These are phyloP conservation scores for Drosophila phalerata DNA, from an alignment of 2,888 invertebrate genomes.

Conservation along the genomic window DNA sequence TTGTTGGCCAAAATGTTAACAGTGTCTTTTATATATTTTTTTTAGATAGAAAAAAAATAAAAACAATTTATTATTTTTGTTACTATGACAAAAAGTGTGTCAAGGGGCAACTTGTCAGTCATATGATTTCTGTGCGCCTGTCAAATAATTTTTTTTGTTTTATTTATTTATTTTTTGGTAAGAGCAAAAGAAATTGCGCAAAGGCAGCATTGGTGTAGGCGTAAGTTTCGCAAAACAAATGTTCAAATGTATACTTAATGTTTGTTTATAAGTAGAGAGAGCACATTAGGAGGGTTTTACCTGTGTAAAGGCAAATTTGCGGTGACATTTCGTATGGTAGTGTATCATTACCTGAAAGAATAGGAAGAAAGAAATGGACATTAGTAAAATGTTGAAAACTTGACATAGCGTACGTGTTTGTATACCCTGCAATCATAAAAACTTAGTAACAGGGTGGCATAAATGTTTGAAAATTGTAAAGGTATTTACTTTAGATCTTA, in stretches of 20 bases:
- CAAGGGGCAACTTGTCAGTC: constrained; percentile 81
- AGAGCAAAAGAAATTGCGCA: constrained; percentile 70
- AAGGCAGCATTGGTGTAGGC: constrained; percentile 52
- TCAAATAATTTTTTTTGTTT: constrained; percentile 56
- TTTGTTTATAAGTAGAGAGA: constrained; percentile 1
- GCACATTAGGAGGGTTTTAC: constrained; percentile 45
- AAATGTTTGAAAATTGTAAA: no score
- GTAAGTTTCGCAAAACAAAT: constrained; percentile 21
- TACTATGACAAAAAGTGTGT: constrained; percentile 77
- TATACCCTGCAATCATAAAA: neutral
- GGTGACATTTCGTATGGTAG: constrained; percentile 27
- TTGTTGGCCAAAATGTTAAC: constrained; percentile 43
- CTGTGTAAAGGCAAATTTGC: constrained; percentile 38
- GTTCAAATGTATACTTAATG: neutral
- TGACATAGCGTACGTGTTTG: neutral
- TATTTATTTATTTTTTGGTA: constrained; percentile 28
- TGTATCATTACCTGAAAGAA: constrained; percentile 68
- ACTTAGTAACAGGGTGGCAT: neutral
- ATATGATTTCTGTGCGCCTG: constrained; percentile 67
- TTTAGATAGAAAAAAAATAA: constrained; percentile 32
- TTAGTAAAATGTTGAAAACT: constrained; percentile 19
- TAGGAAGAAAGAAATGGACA: constrained; percentile 27
- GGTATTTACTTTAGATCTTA: no score
- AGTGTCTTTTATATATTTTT: constrained; percentile 16
- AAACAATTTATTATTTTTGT: constrained; percentile 67